Percentiles rank a stretch among this genome's conserved stretches.
Conservation (phyloP, 2,113 vertebrate species). For the Pipa parva region DNA sequence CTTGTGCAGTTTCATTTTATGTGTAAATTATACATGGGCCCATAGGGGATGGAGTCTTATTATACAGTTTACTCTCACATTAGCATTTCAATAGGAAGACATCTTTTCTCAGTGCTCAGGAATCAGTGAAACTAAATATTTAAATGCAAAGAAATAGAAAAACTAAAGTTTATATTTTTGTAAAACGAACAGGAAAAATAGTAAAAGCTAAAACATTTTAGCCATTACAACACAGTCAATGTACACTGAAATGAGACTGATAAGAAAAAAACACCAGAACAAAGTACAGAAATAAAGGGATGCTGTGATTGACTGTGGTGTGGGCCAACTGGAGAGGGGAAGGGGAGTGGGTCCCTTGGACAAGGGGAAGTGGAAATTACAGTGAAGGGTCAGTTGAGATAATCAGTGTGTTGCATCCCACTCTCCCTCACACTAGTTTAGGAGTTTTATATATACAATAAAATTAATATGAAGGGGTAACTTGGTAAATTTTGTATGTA, state of each 20-base stretch:
- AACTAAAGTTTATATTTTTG: conserved; percentile 1
- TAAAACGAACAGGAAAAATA: not conserved
- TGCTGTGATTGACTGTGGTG: too few relatives aligned
- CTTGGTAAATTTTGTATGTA: too few relatives aligned
- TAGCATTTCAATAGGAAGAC: conserved; percentile 63
- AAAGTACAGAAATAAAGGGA: too few relatives aligned
- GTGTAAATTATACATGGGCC: conserved; percentile 68
- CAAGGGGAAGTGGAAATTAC: too few relatives aligned
- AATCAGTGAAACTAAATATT: conserved; percentile 46
- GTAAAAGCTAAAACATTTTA: not conserved
- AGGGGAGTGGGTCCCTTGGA: too few relatives aligned
- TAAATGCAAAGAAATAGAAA: conserved; percentile 12
- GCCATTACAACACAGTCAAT: not conserved
- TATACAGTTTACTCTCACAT: conserved; percentile 57
- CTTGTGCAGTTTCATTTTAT: conserved; percentile 68
- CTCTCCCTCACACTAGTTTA: too few relatives aligned
- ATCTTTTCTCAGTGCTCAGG: conserved; percentile 51
- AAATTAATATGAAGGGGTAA: too few relatives aligned
- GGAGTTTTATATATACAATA: too few relatives aligned
- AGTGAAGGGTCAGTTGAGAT: too few relatives aligned
- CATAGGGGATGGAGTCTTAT: conserved; percentile 62
- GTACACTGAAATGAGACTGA: not conserved
- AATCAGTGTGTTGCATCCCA: too few relatives aligned
- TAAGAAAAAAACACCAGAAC: too few relatives aligned
- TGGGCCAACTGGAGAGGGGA: too few relatives aligned